These are phyloP conservation scores for Poecilia wingei DNA, from an alignment of 2,797 vertebrate species.

Conservation along the genomic window DNA sequence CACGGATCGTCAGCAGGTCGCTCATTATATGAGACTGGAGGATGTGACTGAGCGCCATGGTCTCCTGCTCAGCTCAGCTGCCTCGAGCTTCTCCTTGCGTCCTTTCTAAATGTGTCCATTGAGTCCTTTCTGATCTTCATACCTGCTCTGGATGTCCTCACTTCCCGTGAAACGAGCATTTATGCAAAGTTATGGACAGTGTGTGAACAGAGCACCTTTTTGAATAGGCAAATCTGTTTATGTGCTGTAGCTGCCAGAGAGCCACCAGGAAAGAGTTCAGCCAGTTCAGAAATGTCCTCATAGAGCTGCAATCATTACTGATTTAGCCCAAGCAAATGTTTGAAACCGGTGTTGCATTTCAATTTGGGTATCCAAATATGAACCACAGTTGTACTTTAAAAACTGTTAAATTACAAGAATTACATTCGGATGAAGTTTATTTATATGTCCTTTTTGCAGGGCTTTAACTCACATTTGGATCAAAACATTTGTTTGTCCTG, in stretches of 20 bases:
- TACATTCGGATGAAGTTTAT: not conserved
- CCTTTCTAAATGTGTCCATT: not conserved
- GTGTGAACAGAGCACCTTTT: not conserved
- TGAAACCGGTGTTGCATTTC: not conserved
- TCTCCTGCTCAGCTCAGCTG: not conserved
- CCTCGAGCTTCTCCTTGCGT: not conserved
- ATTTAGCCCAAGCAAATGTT: not conserved
- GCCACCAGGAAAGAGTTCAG: not conserved
- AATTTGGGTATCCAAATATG: not conserved
- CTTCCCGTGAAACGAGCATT: slow-evolving; percentile 10
- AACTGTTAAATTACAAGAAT: not conserved
- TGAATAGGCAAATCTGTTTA: slow-evolving; percentile 25
- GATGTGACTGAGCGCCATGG: slow-evolving; percentile 30
- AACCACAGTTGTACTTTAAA: not conserved
- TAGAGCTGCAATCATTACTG: not conserved
- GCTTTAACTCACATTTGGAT: not conserved
- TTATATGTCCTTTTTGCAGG: not conserved
- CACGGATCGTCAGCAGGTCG: slow-evolving; percentile 52
- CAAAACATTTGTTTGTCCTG: not conserved
- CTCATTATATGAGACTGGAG: slow-evolving; percentile 31
- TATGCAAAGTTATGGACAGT: slow-evolving; percentile 56
- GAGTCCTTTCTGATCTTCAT: not conserved
- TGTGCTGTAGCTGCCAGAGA: not conserved
- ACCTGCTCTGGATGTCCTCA: slow-evolving; percentile 12
- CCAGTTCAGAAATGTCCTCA: no score